Base-by-base conservation (phyloP, 2,888 invertebrate genomes). In the Pyrochroa serraticornis region DNA sequence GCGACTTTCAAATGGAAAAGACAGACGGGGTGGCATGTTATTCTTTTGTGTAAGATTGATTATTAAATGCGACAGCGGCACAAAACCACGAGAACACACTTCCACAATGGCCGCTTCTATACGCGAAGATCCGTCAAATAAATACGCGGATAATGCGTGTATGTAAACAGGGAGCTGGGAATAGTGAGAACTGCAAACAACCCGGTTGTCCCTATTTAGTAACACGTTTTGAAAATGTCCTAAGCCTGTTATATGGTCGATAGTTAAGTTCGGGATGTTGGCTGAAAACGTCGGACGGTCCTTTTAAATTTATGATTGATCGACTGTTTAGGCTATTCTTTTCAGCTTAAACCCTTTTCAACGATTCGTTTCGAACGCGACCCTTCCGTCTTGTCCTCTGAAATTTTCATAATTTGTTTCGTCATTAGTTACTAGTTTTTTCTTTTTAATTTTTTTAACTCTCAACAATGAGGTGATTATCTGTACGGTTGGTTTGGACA, bases 141-240 rank as follows among this genome's bases (percentile, higher is more conserved):
- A 70, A 70, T 64, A 68, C 62, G 50, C 39, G 66, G 62, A 66
- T 68, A 67, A 68, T 68, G 58, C 55, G 60, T 68, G 68, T 68
- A 67, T 62, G 65, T 63, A 67, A 67, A 70, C 68, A 68, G 65
- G 56, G 58, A 58, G 62, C 63, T 62, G 60, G 59, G 64, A 44
- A 62, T 63, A 70, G 70, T 70, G 70, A 70, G 70, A 70, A 70
- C 66, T 64, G 67, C 68, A 70, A 70, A 70, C 69, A 70, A 48
- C 60, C 48, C 62, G 48, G 49, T 58, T 52, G 52, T 38, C 57
- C 60, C 58, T 59, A 57, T 58, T 67, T 62, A 59, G 50, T 42
- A 50, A 59, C 62, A 64, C 66, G 65, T 64, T 62, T 68, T 65
- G 60, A 49, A 37, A 56, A 49, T 52, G 50, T 52, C 50, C 56